Conservation (phyloP, 2,113 vertebrate genomes). For the Leptobrachium leishanense region DNA sequence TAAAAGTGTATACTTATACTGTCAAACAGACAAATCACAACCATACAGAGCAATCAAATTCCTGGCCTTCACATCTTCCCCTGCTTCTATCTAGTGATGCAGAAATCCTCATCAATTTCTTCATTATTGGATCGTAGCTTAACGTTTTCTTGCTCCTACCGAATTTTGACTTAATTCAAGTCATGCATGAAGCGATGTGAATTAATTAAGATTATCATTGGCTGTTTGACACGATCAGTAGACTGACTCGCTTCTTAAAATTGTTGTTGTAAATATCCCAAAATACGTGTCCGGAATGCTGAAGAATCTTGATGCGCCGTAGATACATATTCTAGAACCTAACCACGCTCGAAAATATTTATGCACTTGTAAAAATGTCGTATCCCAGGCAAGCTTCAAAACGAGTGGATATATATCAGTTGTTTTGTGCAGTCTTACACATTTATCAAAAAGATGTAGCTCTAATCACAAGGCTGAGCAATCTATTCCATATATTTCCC, state of each 20-base stretch:
- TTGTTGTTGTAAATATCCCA: conserved; percentile 41
- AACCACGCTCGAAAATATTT: not conserved
- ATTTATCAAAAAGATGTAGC: not conserved
- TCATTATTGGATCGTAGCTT: conserved; percentile 49
- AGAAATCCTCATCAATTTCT: conserved; percentile 48
- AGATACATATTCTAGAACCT: not conserved
- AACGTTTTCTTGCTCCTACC: conserved; percentile 52
- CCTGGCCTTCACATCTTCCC: conserved; percentile 39
- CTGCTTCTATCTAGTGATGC: conserved; percentile 30
- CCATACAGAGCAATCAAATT: conserved; percentile 38
- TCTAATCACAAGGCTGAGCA: too few species aligned
- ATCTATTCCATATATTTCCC: too few species aligned
- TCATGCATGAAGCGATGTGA: conserved; percentile 53
- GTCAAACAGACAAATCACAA: conserved; percentile 24
- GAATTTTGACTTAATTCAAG: conserved; percentile 53
- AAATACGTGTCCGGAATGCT: conserved; percentile 12
- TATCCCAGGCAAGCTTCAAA: too few species aligned
- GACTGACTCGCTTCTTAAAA: conserved; percentile 46
- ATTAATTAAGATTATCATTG: conserved; percentile 63
- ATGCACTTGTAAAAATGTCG: not conserved
- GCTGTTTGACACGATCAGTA: conserved; percentile 54
- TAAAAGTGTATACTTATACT: conserved; percentile 28
- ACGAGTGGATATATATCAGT: not conserved
- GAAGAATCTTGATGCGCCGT: conserved; percentile 19
- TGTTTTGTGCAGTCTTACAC: not conserved